Conservation (phyloP, 1,140 invertebrate genomes). For the Delia radicum region DNA sequence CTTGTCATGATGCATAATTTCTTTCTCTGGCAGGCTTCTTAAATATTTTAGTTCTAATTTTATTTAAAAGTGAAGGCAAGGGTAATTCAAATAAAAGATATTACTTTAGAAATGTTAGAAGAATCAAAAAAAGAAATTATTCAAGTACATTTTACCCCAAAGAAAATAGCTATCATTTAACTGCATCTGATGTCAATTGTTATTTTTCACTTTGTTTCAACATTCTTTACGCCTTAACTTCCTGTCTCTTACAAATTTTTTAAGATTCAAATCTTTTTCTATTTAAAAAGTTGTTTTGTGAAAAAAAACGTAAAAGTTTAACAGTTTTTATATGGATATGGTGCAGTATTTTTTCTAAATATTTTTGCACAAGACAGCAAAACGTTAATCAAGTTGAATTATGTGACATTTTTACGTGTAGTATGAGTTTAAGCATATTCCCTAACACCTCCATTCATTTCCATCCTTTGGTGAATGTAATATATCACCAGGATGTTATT, state of each 20-base stretch:
- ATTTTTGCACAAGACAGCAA: conserved; percentile 14
- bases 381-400: conserved; percentile 25
- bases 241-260: not conserved
- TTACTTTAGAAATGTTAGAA: no score
- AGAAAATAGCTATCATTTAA: no score
- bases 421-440: not conserved
- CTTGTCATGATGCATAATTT: no score
- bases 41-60: no score
- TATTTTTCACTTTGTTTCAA: no score
- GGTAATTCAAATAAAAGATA: no score
- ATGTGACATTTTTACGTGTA: conserved; percentile 16
- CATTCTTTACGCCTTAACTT: not conserved
- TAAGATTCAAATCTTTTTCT: not conserved
- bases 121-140: no score
- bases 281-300: not conserved
- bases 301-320: not conserved
- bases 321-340: not conserved
- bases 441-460: not conserved
- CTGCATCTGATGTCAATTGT: no score
- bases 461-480: not conserved
- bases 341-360: not conserved
- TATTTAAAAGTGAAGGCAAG: no score
- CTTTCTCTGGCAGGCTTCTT: no score
- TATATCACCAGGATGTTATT: conserved; percentile 10
- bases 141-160: no score